Conservation (phyloP, 2,113 vertebrate species). For the Istiophorus platypterus region DNA sequence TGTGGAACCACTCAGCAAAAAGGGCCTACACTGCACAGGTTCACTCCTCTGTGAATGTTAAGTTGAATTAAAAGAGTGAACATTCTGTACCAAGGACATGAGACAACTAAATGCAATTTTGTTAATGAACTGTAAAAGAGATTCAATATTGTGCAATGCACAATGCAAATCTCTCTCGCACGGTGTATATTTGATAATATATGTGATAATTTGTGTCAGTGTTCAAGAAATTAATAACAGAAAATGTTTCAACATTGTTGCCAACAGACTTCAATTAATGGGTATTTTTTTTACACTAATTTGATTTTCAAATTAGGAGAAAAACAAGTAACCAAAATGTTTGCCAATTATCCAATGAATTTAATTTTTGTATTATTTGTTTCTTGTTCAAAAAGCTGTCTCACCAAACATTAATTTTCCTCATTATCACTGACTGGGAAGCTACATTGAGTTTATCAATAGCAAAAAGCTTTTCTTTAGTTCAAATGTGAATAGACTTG, state of each 20-base stretch:
- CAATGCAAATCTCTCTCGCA: not conserved
- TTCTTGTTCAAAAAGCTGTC: not conserved
- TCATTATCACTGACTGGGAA: not conserved
- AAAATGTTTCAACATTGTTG: not conserved
- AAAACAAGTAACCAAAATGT: not conserved
- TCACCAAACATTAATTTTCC: not conserved
- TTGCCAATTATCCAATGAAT: not conserved
- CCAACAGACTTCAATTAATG: not conserved
- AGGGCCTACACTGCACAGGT: slow-evolving; percentile 23
- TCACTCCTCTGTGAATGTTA: slow-evolving; percentile 15
- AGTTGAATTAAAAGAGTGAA: slow-evolving; percentile 19
- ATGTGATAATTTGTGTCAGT: slow-evolving; percentile 13
- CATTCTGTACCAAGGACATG: slow-evolving; percentile 8
- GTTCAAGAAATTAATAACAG: slow-evolving; percentile 19
- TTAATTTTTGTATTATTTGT: not conserved
- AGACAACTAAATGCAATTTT: slow-evolving; percentile 3
- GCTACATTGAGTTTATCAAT: slow-evolving; percentile 2
- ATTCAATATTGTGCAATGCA: not conserved
- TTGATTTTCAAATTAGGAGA: not conserved
- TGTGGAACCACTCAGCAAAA: slow-evolving; percentile 28
- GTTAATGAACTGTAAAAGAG: slow-evolving; percentile 15
- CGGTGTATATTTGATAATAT: no score
- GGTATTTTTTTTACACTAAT: not conserved
- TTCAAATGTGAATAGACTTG: not conserved
- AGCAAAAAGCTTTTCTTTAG: not conserved